Evolutionary conservation across 2,797 vertebrate genomes (phyloP), one percentile per base, ranked within the genome.

Genomic region (Danio jaintianensis): DNA sequence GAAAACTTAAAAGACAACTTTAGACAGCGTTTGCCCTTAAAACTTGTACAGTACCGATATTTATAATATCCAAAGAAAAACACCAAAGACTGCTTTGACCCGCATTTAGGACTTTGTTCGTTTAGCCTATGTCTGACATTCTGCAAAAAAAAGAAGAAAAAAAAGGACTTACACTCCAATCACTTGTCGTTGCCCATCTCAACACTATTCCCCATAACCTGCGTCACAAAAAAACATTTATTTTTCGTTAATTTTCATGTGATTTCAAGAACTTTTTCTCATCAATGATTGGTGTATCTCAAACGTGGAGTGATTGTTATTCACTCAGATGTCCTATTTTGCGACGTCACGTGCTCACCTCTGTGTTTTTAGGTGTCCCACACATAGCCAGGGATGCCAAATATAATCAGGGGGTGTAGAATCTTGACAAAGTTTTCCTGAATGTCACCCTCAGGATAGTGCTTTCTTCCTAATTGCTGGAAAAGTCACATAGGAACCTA

Each of bases 61-160:
- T 98, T 99, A 98, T 98, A 97, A 94, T 92, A 95, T 96, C 95
- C 96, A 97, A 97, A 98, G 96, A 91, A 93, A 93, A 93, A 86
- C 98, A 98, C 97, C 97, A 99, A 99, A 99, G 97, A 98, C 96
- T 95, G 93, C 93, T 95, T 96, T 96, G 93, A 95, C 93, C 94
- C 96, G 94, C 95, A 95, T 95, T 94, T 90, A 92, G 93, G 93
- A 96, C 94, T 95, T 96, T 94, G 92, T 95, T 96, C 87, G 90
- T 92, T 94, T 95, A 91, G 29, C 29, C 29, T 29, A 29, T 93
- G 93, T 94, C 92, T 93, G 94, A 94, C 89, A 87, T 93, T 93
- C 94, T 94, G 92, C 93, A 95, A 95, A 93, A 90, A 90, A 83
- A 40, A 77, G 47, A 87, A 85, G 91, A 92, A 85, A 42, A 74